A percentile compares a stretch with the other conserved stretches of the same genome.
These are phyloP conservation scores for Octopus sinensis DNA, from an alignment of 1,140 invertebrate genomes.

Conservation along the genomic window DNA sequence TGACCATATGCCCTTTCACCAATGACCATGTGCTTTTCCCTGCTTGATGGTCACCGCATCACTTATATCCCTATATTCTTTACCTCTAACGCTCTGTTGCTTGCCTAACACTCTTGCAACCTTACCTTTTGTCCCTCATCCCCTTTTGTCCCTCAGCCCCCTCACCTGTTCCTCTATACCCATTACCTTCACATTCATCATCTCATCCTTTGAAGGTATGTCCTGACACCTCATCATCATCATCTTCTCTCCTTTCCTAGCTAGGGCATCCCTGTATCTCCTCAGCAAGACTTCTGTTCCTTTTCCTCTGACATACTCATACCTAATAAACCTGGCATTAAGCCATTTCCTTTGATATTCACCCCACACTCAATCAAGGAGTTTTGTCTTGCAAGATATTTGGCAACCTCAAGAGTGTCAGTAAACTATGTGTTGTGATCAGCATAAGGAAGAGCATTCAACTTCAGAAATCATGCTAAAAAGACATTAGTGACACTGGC, in stretches of 20 bases:
- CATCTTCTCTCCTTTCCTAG: background rate
- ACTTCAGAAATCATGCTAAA: too few species aligned
- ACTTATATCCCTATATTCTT: background rate
- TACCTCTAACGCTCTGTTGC: background rate
- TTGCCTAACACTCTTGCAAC: background rate
- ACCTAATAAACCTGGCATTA: too few species aligned
- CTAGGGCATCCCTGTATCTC: background rate
- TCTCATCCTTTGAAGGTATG: background rate
- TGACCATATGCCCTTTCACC: too few species aligned
- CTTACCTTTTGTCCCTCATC: background rate
- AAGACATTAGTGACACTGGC: too few species aligned
- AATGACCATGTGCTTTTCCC: too few species aligned
- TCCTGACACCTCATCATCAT: background rate
- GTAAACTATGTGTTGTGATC: too few species aligned
- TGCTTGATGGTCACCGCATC: too few species aligned
- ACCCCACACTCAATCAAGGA: too few species aligned
- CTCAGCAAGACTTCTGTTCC: background rate
- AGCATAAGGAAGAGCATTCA: too few species aligned
- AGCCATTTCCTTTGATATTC: too few species aligned
- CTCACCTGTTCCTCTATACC: background rate
- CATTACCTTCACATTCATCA: background rate
- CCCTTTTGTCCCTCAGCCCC: background rate
- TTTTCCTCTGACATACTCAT: background rate
- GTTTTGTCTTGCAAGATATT: too few species aligned
- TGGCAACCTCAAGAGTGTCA: too few species aligned